Evolutionary conservation across 2,888 invertebrate genomes (phyloP).

Genomic region (Plagodis dolabraria): DNA sequence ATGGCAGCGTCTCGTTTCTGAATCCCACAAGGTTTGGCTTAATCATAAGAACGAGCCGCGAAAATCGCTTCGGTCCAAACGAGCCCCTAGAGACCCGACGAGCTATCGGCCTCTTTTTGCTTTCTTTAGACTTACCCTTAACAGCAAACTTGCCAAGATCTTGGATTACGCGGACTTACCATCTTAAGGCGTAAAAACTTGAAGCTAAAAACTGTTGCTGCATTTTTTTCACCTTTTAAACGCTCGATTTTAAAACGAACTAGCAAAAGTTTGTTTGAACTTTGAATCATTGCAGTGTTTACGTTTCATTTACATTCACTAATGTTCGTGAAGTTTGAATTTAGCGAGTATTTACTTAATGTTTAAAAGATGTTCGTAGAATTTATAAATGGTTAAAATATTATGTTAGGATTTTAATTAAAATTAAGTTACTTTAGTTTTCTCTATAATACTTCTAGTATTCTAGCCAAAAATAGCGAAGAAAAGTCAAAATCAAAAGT

Average conservation of each 20-base stretch:
- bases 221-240: slow-evolving; percentile 55
- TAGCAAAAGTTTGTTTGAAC: slow-evolving; percentile 35
- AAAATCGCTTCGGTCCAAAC: slow-evolving; percentile 78
- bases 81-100: slow-evolving; percentile 68
- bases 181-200: slow-evolving; percentile 57
- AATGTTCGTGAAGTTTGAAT: neutral
- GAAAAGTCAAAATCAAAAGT: too few relatives aligned
- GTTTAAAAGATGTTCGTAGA: too few relatives aligned
- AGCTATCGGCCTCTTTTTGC: slow-evolving; percentile 65
- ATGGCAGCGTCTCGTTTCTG: slow-evolving; percentile 48
- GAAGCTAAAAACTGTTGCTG: slow-evolving; percentile 60
- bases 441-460: too few relatives aligned
- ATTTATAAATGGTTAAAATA: too few relatives aligned
- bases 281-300: slow-evolving; percentile 38
- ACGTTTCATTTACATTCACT: slow-evolving; percentile 38
- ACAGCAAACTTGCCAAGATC: slow-evolving; percentile 63
- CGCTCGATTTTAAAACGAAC: slow-evolving; percentile 42
- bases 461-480: too few relatives aligned
- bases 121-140: slow-evolving; percentile 43
- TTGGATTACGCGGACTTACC: slow-evolving; percentile 58
- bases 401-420: too few relatives aligned
- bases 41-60: slow-evolving; percentile 82
- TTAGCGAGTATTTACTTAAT: too few relatives aligned
- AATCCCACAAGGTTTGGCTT: slow-evolving; percentile 78
- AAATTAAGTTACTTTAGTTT: too few relatives aligned